Evolutionary conservation across 2,113 vertebrate species (phyloP), one percentile per base, ranked within the genome.

Genomic region (Serinus canaria): DNA sequence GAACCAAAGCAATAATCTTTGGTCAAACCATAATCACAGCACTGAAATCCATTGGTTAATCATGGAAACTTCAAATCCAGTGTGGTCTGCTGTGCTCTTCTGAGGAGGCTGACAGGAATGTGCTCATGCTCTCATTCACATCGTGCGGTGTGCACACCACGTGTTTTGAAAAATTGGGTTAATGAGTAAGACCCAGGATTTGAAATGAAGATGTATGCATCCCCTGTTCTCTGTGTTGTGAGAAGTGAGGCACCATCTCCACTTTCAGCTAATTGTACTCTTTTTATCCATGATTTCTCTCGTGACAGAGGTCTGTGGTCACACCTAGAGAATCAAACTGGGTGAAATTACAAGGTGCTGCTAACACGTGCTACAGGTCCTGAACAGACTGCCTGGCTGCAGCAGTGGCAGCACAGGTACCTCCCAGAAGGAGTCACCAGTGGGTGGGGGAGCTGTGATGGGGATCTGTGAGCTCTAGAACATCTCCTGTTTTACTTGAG

Each of bases 21-120:
- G 96, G 96, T 94, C 85, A 94, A 91, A 91, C 96, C 96, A 92
- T 87, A 96, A 96, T 96, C 77, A 94, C 62, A 94, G 94, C 27
- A 9, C 79, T 87, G 74, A 66, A 94, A 92, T 55, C 62, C 92
- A 52, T 2, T 60, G 80, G 83, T 87, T 92, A 90, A 92, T 95
- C 76, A n/a, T 58, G 69, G 87, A 96, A 95, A 86, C 43, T 83
- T 39, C 85, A 66, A 46, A 69, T 68, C 83, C 76, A 73, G 49
- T 91, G 94, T 93, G 96, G 91, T 63, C 62, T 80, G 73, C 75
- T 53, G 39, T 28, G 73, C 79, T 70, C 22, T 33, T 81, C 92
- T 60, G 68, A 68, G 76, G 31, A 92, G 88, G 56, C 25, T 68
- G 60, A 24, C 88, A 89, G 85, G 73, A 94, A 58, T 43, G 60